Percentiles rank a stretch among this genome's conserved stretches.
Conservation (phyloP, 2,888 invertebrate species). For the Altica lythri region DNA sequence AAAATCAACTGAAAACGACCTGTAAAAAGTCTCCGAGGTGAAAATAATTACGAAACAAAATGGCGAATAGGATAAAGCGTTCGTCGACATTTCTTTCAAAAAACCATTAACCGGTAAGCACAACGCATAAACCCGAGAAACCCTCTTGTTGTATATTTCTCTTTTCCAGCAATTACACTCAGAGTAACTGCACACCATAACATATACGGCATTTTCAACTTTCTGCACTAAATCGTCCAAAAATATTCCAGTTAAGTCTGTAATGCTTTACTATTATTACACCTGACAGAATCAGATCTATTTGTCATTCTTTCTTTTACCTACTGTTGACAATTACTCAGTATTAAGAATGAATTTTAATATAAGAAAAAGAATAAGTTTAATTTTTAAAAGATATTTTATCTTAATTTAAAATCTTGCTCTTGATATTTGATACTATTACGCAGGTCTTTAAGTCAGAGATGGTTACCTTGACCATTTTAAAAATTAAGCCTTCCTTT, state of each 20-base stretch:
- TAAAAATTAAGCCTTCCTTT: too few species aligned
- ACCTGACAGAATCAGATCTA: conserved; percentile 25
- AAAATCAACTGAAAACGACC: conserved; percentile 8
- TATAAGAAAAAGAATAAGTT: too few species aligned
- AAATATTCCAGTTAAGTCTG: conserved; percentile 19
- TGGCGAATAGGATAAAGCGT: conserved; percentile 4
- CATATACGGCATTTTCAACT: conserved; percentile 13
- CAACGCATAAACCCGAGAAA: conserved; percentile 14
- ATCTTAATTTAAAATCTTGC: too few species aligned
- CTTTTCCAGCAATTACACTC: conserved; percentile 24
- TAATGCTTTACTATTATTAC: conserved; percentile 18
- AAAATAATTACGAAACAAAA: conserved; percentile 14
- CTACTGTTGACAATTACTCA: too few species aligned
- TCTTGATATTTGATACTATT: too few species aligned
- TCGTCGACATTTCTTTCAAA: conserved; percentile 14
- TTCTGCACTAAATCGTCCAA: conserved; percentile 27
- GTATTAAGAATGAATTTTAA: too few species aligned
- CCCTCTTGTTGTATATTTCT: conserved; percentile 14
- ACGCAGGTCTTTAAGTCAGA: too few species aligned
- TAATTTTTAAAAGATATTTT: too few species aligned
- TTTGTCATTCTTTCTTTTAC: conserved; percentile 3
- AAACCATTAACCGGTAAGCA: conserved; percentile 21
- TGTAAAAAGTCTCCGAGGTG: conserved; percentile 9
- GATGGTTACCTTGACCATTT: too few species aligned
- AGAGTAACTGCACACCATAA: conserved; percentile 13